phyloP scores from a whole-genome alignment of 2,888 invertebrate genomes.

The Cataglyphis rosenhaueri region DNA sequence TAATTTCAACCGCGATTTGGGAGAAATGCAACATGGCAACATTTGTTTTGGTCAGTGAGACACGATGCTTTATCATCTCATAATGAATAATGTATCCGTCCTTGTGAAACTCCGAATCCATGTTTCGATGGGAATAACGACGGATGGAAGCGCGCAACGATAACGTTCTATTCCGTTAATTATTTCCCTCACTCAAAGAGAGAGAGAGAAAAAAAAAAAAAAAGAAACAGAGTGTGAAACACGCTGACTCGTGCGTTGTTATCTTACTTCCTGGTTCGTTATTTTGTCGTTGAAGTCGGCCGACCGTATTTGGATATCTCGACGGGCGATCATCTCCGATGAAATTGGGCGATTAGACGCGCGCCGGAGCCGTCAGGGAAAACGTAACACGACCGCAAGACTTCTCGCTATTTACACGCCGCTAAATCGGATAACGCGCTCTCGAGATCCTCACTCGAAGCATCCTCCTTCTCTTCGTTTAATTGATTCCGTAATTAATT shows the following conservation, averaged over 20 bases:
- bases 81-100: conserved; percentile 51
- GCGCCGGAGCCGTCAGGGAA: conserved; percentile 44
- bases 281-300: conserved; percentile 44
- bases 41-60: conserved; percentile 20
- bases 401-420: conserved; percentile 45
- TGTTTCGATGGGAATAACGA: conserved; percentile 40
- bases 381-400: conserved; percentile 23
- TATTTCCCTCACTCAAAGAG: conserved; percentile 2
- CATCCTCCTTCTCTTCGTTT: conserved; percentile 2
- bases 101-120: conserved; percentile 30
- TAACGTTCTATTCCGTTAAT: conserved; percentile 41
- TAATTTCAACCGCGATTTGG: not conserved
- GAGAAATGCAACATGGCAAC: not conserved
- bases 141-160: conserved; percentile 37
- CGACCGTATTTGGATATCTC: conserved; percentile 54
- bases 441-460: not conserved
- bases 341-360: conserved; percentile 68
- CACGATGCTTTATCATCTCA: conserved; percentile 18
- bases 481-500: conserved; percentile 41
- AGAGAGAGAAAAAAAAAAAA: not conserved
- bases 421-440: conserved; percentile 41
- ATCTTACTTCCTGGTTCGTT: conserved; percentile 48
- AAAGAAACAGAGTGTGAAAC: conserved; percentile 26
- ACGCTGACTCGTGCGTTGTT: conserved; percentile 38
- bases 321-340: conserved; percentile 63